Evolutionary conservation across 2,113 vertebrate species (phyloP).

Genomic region (Corythoichthys haematopterus): DNA sequence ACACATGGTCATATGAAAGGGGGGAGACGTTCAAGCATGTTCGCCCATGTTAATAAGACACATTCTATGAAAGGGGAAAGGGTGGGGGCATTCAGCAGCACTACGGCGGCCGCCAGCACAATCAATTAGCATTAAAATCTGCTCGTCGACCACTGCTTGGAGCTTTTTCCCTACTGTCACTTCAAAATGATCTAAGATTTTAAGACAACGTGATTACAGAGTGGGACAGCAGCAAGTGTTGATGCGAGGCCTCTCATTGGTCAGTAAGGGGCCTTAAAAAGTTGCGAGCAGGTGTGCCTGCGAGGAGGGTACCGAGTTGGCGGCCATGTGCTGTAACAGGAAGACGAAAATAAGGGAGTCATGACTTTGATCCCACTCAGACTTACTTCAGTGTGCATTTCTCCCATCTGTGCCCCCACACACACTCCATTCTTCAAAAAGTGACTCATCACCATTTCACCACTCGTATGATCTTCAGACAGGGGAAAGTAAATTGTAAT

Average conservation of each 20-base stretch:
- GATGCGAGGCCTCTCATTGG: conserved; percentile 7
- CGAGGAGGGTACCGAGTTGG: conserved; percentile 7
- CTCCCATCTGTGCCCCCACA: conserved; percentile 25
- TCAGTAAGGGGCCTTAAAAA: neutral
- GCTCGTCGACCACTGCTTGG: neutral
- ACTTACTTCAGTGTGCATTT: conserved; percentile 11
- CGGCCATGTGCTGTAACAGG: conserved; percentile 22
- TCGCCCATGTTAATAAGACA: conserved; percentile 44
- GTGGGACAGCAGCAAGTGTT: conserved; percentile 26
- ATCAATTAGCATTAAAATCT: conserved; percentile 28
- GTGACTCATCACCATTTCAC: conserved; percentile 10
- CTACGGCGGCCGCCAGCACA: conserved; percentile 39
- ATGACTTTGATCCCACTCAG: conserved; percentile 29
- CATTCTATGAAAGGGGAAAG: conserved; percentile 15
- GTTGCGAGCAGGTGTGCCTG: conserved; percentile 4
- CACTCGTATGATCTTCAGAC: too few species aligned
- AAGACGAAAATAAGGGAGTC: conserved; percentile 17
- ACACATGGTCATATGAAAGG: conserved; percentile 47
- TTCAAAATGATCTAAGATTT: conserved; percentile 19
- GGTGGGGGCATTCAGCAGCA: conserved; percentile 44
- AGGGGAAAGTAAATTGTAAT: neutral
- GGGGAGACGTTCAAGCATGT: conserved; percentile 25
- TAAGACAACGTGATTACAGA: conserved; percentile 35
- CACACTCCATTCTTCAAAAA: conserved; percentile 20
- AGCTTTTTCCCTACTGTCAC: neutral